Base-by-base conservation (phyloP, 2,113 vertebrate species). In the Girardinichthys multiradiatus region DNA sequence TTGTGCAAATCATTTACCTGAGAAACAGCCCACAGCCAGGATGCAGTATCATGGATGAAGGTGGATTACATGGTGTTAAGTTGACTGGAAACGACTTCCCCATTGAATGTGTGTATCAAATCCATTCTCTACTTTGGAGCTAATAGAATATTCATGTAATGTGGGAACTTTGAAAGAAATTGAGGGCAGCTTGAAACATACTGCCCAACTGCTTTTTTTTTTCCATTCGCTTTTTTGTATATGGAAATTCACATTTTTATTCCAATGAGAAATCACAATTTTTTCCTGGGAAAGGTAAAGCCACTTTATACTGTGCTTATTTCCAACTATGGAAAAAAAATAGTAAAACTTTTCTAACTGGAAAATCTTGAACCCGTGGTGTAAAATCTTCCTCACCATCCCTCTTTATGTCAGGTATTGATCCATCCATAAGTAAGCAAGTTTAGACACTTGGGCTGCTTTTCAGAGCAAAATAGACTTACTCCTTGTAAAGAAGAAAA, bases 91-190 rank as follows among this genome's bases (percentile, higher is more conserved):
- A 91, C 89, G 82, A 90, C 89, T 87, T 90, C 83, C 78, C 80
- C 78, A 82, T 85, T 90, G 71, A 90, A 87, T 73, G 72, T 74
- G 72, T 74, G 70, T 68, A 82, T 89, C 76, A 24, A 85, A 91
- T 89, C 82, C 83, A 87, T 89, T 85, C 78, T 76, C 82, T 80
- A 69, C 82, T 88, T 88, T 72, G 80, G 79, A 86, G 81, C 80
- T 87, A 77, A 90, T 91, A 74, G 86, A 90, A 86, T 89, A 91
- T 90, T 90, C 81, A 91, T 88, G 86, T 87, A 70, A 84, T 84
- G 86, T 82, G 76, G 72, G 69, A 85, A 79, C 88, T 76, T 62
- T 62, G 79, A 79, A 83, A 80, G 74, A 81, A 82, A 76, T 65
- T 87, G 70, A 81, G 71, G 72, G 73, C 27, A 17, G 72, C 39